Evolutionary conservation across 2,113 vertebrate genomes (phyloP), one percentile per base, ranked within the genome.

Genomic region (Amphilophus citrinellus): DNA sequence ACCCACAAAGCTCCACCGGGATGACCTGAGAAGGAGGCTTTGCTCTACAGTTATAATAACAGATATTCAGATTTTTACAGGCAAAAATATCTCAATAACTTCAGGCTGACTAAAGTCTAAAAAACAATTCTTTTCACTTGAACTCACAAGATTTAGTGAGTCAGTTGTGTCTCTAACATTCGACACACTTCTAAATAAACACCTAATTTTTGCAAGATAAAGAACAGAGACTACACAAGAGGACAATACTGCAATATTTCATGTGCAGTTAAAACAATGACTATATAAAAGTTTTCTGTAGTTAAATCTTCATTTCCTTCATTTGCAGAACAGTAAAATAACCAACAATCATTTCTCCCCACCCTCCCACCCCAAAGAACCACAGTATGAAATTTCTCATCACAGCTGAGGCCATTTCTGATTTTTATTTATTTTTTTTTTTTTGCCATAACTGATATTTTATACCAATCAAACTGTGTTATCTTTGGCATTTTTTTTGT

Each of bases 331-430:
- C 39, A 11, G 10, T 42, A 42, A 42, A 37, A 47, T 47, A 68
- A 3, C 8, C 27, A 3, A 47, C 27, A 47, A 42, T 47, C 2
- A 68, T 68, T 1, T 2, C 0, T 47, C 27, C 14, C 15, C 2
- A 10, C 65, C 3, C 44, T 47, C 47, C 8, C 44, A 42, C 63
- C 24, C 17, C 27, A 47, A 8, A 68, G 27, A 47, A 0, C 0
- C 39, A 9, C 39, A 35, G 6, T 2, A 18, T 47, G 22, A 68
- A 68, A 22, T 47, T 13, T 68, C 8, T 47, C 17, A 27, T 47
- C 8, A 22, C 0, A 47, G 3, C 22, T 68, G 35, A 35, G 6
- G 1, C 1, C 35, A 35, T 35, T 35, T 35, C 35, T 35, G 35
- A 7, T 2, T 6, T 35, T 35, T 30, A 4, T 32, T 35, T 35